Conservation (phyloP, 1,140 invertebrate genomes). For the Drosophila gunungcola region DNA sequence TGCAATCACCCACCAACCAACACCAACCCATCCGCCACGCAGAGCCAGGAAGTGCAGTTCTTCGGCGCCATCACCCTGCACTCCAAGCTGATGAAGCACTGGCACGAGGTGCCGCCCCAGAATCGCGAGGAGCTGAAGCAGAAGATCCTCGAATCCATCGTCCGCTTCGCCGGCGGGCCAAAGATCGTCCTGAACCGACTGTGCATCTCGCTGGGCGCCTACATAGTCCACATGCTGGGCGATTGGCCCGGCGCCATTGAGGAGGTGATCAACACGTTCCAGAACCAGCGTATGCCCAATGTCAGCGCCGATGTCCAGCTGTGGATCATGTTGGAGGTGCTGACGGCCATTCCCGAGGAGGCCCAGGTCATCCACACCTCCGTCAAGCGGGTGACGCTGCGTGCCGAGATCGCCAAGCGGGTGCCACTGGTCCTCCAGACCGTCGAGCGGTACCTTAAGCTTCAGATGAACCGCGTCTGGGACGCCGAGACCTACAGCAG, state of each 20-base stretch:
- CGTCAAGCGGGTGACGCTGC: conserved; percentile 69
- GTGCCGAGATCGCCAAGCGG: conserved; percentile 72
- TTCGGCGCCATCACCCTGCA: conserved; percentile 96
- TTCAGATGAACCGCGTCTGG: conserved; percentile 66
- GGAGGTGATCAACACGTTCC: conserved; percentile 88
- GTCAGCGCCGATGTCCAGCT: conserved; percentile 85
- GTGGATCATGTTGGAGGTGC: conserved; percentile 89
- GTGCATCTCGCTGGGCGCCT: conserved; percentile 91
- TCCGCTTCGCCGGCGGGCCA: conserved; percentile 90
- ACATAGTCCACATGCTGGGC: conserved; percentile 89
- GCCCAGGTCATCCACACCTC: conserved; percentile 78
- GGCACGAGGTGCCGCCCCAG: conserved; percentile 92
- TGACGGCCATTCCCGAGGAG: conserved; percentile 93
- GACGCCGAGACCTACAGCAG: conserved; percentile 83
- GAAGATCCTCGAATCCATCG: conserved; percentile 90
- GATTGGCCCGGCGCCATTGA: conserved; percentile 88
- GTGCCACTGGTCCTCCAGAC: conserved; percentile 74
- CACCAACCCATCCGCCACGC: conserved; percentile 7
- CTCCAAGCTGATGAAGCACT: conserved; percentile 93
- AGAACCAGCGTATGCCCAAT: conserved; percentile 87
- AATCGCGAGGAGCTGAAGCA: conserved; percentile 91
- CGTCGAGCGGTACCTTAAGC: conserved; percentile 65
- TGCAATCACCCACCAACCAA: not conserved
- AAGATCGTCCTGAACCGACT: conserved; percentile 94
- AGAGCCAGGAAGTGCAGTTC: conserved; percentile 95